A percentile compares a stretch with the other conserved stretches of the same genome.
phyloP scores from a whole-genome alignment of 30 jellyfish, hydroid and myxozoan genomes.

The Euphysa ruthae region DNA sequence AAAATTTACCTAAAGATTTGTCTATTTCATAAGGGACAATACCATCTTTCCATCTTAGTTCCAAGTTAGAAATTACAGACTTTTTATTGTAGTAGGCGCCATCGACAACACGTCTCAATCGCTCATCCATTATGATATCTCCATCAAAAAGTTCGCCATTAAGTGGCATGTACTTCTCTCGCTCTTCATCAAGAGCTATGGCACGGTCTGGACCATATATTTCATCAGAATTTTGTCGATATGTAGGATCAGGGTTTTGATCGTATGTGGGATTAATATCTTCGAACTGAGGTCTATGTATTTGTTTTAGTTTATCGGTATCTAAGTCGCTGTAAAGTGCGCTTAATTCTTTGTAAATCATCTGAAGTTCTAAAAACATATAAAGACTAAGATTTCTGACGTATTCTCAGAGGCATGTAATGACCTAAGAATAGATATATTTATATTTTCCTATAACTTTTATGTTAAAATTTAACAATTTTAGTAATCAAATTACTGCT shows the following conservation, averaged over 20 bases:
- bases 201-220: background rate
- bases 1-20: slow-evolving; percentile 1
- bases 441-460: too few relatives aligned
- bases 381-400: too few relatives aligned
- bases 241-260: too few relatives aligned
- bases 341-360: background rate
- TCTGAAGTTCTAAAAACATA: background rate
- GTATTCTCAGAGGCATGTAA: too few relatives aligned
- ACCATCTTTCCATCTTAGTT: background rate
- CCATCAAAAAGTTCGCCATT: slow-evolving; percentile 40
- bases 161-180: background rate
- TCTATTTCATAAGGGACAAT: background rate
- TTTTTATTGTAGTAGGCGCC: slow-evolving; percentile 6
- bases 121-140: slow-evolving; percentile 29
- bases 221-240: background rate
- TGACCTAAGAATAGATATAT: too few relatives aligned
- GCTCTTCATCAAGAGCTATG: background rate
- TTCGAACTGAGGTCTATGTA: too few relatives aligned
- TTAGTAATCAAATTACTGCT: too few relatives aligned
- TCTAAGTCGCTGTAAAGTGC: background rate
- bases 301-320: too few relatives aligned
- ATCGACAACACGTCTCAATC: slow-evolving; percentile 26
- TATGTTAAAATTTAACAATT: too few relatives aligned
- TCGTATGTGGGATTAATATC: too few relatives aligned
- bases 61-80: background rate